Evolutionary conservation across 1,140 invertebrate species (phyloP), one percentile per base, ranked within the genome.

Genomic region (Trypoxylus dichotomus): DNA sequence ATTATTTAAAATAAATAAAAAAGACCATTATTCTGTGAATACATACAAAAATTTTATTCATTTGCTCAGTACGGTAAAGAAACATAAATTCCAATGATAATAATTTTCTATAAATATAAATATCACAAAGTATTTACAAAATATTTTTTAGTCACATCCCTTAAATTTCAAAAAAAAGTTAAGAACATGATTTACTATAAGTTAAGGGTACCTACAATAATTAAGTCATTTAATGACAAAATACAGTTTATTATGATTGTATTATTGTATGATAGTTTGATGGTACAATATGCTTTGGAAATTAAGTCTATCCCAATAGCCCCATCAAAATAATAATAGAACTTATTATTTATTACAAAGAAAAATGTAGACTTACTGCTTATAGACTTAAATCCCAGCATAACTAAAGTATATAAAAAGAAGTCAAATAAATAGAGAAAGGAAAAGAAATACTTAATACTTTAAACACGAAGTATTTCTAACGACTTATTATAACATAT

Each of bases 401-500:
- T 7, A 32, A 32, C 32, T 32, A 32, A 32, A 54, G 47, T 68
- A 29, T 68, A 25, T 11, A 27, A 27, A 27, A 5, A 68, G 1
- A 27, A 68, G 10, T 0, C 1, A 68, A 68, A 68, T 27, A 68
- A 25, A n/a, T 54, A 68, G 25, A 68, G 11, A 68, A 68, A 25
- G n/a, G 25, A 68, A 68, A 68, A 25, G 11, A 68, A 68, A 29
- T 68, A 7, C 60, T 68, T 25, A n/a, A n/a, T 54, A 15, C 29
- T 32, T 83, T 93, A 98, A 79, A 99, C 98, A 85, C 98, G 90
- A 72, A 99, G 90, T 84, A 99, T 99, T 89, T 99, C 98, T 42
- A 99, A 92, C 81, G 94, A 96, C 88, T 97, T 96, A 87, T 98
- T 99, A 87, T 99, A 99, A 88, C 98, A 99, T 85, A 99, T 99